Evolutionary conservation across 1,140 invertebrate species (phyloP), one percentile per base, ranked within the genome.

Genomic region (Nasonia vitripennis): DNA sequence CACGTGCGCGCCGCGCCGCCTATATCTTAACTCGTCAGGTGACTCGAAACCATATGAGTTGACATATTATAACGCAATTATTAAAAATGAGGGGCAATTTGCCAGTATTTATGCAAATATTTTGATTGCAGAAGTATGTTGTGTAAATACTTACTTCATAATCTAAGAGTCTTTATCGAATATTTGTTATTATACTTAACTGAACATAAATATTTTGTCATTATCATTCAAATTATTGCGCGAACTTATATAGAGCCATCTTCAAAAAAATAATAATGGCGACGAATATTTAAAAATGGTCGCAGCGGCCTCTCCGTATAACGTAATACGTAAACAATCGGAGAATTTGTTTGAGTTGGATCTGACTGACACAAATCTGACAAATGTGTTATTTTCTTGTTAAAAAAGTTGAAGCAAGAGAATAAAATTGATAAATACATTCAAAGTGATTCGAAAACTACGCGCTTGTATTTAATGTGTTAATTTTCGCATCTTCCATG

Each of bases 1-100:
- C 68, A 71, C 68, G 68, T 27, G 68, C 68, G 68, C 68, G 17
- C 20, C 55, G 55, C 55, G 55, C 55, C 55, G 55, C 55, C 55
- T 62, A 51, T 51, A 68, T 71, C 10, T n/a, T 0, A 62, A 62
- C 2, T 45, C n/a, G 62, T 20, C 17, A 67, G 62, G 5, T 67
- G 4, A 67, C 0, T 37, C 34, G 34, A 37, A 37, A 37, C 4
- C 62, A 67, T 11, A 62, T 4, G 14, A 68, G 27, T 27, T 27
- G 9, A 9, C 20, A 68, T 68, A 68, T 9, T 11, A 1, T 23
- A 27, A 23, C 5, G n/a, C 5, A 23, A 23, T 17, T 5, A 23
- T 23, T 12, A 23, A 3, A 68, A 27, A 23, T 27, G 23, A 68
- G 9, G 5, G 27, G 9, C n/a, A 23, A 5, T 68, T 68, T 68